Base-by-base conservation (phyloP, 2,797 vertebrate genomes). In the Argya squamiceps region DNA sequence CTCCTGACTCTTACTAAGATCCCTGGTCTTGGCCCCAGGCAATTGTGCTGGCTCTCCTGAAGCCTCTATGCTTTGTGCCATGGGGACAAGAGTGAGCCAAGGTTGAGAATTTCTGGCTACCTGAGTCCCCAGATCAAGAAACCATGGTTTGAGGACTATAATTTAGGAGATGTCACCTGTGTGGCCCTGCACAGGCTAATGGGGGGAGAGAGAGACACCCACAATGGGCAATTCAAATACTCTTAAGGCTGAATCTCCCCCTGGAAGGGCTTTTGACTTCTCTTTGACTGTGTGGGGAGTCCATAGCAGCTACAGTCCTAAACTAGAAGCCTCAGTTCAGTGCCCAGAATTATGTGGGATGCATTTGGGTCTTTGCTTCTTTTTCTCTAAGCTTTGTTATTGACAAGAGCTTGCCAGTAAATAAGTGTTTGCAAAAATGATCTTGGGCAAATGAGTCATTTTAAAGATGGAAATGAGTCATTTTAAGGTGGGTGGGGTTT, bases 361-460 rank as follows among this genome's bases (percentile, higher is more conserved):
- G 41, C 56, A 64, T 68, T 27, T 71, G 41, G 39, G 16, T 50
- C 65, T 92, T 81, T 21, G 14, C 41, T 88, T 53, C 58, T 93
- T 94, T 81, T 93, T 70, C 75, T 88, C 44, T 81, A 0, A 2
- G n/a, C 58, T 92, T 65, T 86, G 65, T 73, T 95, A 90, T 82
- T 87, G 77, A 73, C 65, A 90, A 73, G 65, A 93, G 34, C 8
- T 67, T 86, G 47, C 56, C 79, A 75, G 79, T 94, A 95, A 96
- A 96, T 92, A 96, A 93, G 41, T 22, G 44, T 96, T 92, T 96
- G 77, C 18, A 6, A 84, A 95, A 94, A 46, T 0, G 3, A 71
- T 84, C 67, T 90, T 86, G 85, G 90, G 67, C 77, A 95, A 95
- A 62, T 97, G 93, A 96, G 63, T 96, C 62, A 95, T 79, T 95